phyloP scores from a whole-genome alignment of 2,888 invertebrate species.

The Hydroisotoma schaefferi region DNA sequence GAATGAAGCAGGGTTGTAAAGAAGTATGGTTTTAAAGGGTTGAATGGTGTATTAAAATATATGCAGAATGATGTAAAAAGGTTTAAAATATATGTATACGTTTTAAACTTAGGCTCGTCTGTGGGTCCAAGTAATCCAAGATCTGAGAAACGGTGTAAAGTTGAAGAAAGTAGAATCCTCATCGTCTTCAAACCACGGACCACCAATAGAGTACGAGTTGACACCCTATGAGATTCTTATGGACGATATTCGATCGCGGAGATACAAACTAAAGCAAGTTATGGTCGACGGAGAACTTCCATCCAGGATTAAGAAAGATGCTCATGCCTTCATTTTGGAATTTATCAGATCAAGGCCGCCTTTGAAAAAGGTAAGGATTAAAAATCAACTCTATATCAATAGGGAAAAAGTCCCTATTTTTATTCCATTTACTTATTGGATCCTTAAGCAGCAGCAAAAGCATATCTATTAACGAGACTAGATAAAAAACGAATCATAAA shows the following conservation, averaged over 20 bases:
- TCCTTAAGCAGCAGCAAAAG: too few species aligned
- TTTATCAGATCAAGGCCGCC: conserved; percentile 95
- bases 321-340: conserved; percentile 90
- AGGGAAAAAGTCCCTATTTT: not conserved
- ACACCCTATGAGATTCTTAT: conserved; percentile 96
- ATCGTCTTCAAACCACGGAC: conserved; percentile 60
- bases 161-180: conserved; percentile 75
- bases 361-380: conserved; percentile 70
- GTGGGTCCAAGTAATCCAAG: conserved; percentile 92
- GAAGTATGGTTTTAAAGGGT: too few species aligned
- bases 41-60: too few species aligned
- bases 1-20: too few species aligned
- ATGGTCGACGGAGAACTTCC: conserved; percentile 76
- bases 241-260: conserved; percentile 86
- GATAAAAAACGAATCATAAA: too few species aligned
- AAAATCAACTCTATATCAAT: not conserved
- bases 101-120: conserved; percentile 94
- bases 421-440: too few species aligned
- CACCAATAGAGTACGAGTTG: conserved; percentile 84
- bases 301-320: conserved; percentile 80
- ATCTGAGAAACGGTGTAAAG: conserved; percentile 85
- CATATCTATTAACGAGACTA: too few species aligned
- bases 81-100: too few species aligned
- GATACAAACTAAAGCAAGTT: conserved; percentile 83
- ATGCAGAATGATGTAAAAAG: too few species aligned